Evolutionary conservation across 53 echinoderm and acorn worm species (phyloP), one percentile per base, ranked within the genome.

Genomic region (Luidia sarsii): DNA sequence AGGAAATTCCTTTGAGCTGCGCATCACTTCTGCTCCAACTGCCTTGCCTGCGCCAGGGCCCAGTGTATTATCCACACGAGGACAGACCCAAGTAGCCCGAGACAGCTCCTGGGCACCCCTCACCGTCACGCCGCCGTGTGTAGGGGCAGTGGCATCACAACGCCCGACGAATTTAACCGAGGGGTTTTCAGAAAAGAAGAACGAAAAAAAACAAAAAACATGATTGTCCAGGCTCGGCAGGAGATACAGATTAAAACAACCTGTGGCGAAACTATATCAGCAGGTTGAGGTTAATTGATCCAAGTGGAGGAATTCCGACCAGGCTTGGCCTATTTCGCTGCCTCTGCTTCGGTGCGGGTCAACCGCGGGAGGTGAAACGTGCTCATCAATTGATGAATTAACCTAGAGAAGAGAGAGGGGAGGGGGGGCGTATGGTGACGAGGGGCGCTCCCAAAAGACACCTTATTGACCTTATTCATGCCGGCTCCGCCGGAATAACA

Each of bases 401-500:
- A 59, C 60, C 45, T 48, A 0, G 30, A 9, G 46, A 28, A 45
- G 22, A 37, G 15, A 25, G 21, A 28, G 39, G 56, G n/a, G n/a
- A n/a, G n/a, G n/a, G n/a, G n/a, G n/a, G n/a, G n/a, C n/a, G n/a
- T n/a, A n/a, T 11, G 11, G 41, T 41, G 41, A 41, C 6, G 41
- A 41, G 6, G 6, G 6, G 19, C 32, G 34, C 31, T 77, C 77
- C 77, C 77, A 59, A 13, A 29, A 33, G 77, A 77, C 60, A 28
- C 48, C 77, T 77, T 77, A 77, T 61, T 77, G 77, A 77, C 77
- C 77, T 77, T 77, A 77, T 77, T 77, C 62, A 48, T 77, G 61
- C 77, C 19, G 74, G 24, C 46, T 77, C 46, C 46, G 28, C 32
- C 60, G 7, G 61, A 77, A 77, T 60, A 61, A 60, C 77, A 77